Base-by-base conservation (phyloP, 2,113 vertebrate species). In the Callipepla squamata region DNA sequence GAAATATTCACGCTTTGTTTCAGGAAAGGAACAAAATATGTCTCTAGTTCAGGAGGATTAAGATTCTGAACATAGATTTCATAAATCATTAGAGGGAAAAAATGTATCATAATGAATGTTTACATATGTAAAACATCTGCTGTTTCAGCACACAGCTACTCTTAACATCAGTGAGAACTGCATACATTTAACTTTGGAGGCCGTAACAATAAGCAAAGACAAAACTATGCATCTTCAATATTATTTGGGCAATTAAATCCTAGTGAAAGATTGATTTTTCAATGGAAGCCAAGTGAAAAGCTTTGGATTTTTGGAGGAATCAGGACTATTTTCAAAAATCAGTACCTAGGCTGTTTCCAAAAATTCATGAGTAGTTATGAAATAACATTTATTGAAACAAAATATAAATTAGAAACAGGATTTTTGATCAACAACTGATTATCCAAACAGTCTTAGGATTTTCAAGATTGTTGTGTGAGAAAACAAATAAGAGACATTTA, bases 321-420 rank as follows among this genome's bases (percentile, higher is more conserved):
- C 48, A 68, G 32, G 22, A 58, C 11, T 25, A 3, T 62, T 88
- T 65, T 50, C 25, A 85, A 89, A 93, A 92, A 76, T 82, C 86
- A 76, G 17, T 74, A 94, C 40, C 19, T 42, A 66, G 23, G 14
- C 16, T 26, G 28, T 12, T 84, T 94, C 86, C 74, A 94, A 93
- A 82, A 92, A 89, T 66, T 3, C 30, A 17, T 51, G 13, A 30
- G 9, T 47, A 44, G 12, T 53, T 72, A 65, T 58, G 44, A 81
- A 93, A 88, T 69, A 76, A 61, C 23, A 88, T 88, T 90, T 80
- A 40, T 75, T 16, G 38, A 87, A 83, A 87, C 55, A 0, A 94
- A 80, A 83, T 59, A 36, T 40, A 86, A 93, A 81, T 79, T 88
- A 90, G 93, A 89, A 6, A 11, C 77, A 72, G 28, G 22, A 57